A percentile compares a stretch with the other conserved stretches of the same genome.
Evolutionary conservation across 2,797 vertebrate genomes (phyloP).

Genomic region (Mus caroli): DNA sequence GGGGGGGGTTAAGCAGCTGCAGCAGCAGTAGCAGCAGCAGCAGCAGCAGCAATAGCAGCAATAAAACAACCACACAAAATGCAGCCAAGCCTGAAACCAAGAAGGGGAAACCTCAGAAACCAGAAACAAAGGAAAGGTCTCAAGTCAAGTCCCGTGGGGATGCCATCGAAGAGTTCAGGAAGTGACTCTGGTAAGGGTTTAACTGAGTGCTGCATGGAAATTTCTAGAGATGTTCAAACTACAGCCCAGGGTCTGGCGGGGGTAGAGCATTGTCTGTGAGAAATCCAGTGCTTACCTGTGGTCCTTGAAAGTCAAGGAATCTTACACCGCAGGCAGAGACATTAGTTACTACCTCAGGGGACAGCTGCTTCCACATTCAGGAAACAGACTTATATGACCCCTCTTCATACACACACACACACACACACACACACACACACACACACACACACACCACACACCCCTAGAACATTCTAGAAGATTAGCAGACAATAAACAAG

Average conservation of each 20-base stretch:
- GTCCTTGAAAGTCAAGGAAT: not conserved
- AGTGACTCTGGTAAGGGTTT: not conserved
- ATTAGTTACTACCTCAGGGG: not conserved
- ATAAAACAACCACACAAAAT: not conserved
- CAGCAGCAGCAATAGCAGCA: not conserved
- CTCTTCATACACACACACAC: too few species aligned
- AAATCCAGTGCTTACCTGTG: not conserved
- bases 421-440: not conserved
- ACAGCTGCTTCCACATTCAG: not conserved
- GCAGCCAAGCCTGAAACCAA: not conserved
- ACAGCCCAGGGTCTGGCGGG: too few species aligned
- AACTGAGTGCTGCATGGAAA: not conserved
- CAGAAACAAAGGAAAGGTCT: not conserved
- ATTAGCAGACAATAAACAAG: not conserved
- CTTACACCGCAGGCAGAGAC: not conserved
- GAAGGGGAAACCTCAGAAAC: not conserved
- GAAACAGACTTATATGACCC: not conserved
- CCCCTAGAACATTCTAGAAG: constrained; percentile 5
- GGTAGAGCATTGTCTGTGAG: not conserved
- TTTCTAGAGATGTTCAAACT: not conserved
- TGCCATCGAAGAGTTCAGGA: not conserved
- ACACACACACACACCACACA: not conserved
- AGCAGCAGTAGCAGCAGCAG: not conserved
- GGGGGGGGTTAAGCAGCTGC: not conserved
- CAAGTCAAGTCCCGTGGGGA: not conserved